A percentile compares a stretch with the other conserved stretches of the same genome.
phyloP scores from a whole-genome alignment of 1,140 invertebrate genomes.

The Lepidurus packardi region DNA sequence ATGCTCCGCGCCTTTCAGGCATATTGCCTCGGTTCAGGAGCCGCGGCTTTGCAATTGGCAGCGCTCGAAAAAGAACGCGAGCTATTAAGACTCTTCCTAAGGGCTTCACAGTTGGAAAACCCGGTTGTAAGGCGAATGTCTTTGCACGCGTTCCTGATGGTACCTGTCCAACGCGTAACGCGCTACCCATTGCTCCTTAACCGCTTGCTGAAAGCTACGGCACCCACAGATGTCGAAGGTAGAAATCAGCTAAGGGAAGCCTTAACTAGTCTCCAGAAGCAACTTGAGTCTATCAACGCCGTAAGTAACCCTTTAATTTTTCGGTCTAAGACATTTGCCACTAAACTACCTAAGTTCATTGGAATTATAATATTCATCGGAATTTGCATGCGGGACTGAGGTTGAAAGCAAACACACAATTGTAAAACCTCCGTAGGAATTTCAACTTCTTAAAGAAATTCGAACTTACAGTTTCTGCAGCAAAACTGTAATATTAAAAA shows the following conservation, averaged over 20 bases:
- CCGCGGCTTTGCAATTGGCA: conserved; percentile 78
- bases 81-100: conserved; percentile 83
- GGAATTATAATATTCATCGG: too few relatives aligned
- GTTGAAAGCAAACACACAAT: too few relatives aligned
- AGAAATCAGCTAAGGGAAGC: conserved; percentile 67
- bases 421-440: too few relatives aligned
- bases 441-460: too few relatives aligned
- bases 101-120: conserved; percentile 95
- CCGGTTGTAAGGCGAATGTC: conserved; percentile 87
- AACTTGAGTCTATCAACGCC: conserved; percentile 91
- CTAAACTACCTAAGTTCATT: too few relatives aligned
- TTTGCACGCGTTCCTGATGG: conserved; percentile 94
- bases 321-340: not conserved
- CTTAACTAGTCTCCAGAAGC: conserved; percentile 84
- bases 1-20: conserved; percentile 92
- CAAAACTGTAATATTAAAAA: too few relatives aligned
- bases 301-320: conserved; percentile 42
- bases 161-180: conserved; percentile 81
- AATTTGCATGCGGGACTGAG: too few relatives aligned
- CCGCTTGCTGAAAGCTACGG: conserved; percentile 82
- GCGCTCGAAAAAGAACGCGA: conserved; percentile 94
- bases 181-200: conserved; percentile 89
- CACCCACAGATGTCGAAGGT: conserved; percentile 65
- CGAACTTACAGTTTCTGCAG: too few relatives aligned
- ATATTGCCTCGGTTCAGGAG: conserved; percentile 66